These are phyloP conservation scores for Lichenostomus cassidix DNA, from an alignment of 2,113 vertebrate genomes.

Conservation along the genomic window DNA sequence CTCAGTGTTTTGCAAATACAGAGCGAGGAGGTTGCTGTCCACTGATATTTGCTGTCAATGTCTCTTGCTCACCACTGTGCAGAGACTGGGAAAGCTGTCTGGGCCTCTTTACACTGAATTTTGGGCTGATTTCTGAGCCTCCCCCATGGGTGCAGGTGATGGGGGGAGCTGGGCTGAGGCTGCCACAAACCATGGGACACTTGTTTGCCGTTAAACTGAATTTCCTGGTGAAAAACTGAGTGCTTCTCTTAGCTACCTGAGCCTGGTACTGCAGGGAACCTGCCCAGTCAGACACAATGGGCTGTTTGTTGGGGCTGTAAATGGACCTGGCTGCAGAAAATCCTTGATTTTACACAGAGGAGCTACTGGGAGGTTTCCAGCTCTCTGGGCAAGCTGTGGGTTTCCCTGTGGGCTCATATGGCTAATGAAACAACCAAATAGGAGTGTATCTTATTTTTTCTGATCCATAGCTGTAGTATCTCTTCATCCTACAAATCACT, in stretches of 20 bases:
- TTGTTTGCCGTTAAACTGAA: background rate
- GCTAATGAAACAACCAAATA: background rate
- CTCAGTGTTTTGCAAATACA: background rate
- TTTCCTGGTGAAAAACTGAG: background rate
- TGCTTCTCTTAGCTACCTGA: background rate
- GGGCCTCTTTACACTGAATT: background rate
- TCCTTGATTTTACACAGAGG: background rate
- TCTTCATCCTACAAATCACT: background rate
- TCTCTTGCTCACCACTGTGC: background rate
- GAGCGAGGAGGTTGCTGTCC: background rate
- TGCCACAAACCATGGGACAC: background rate
- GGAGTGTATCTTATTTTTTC: background rate
- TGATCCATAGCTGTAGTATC: background rate
- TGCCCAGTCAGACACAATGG: background rate
- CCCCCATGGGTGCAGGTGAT: rapidly evolving
- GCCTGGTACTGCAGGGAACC: background rate
- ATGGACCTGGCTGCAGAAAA: background rate
- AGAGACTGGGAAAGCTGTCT: background rate
- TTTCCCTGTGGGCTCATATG: background rate
- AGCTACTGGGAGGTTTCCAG: background rate
- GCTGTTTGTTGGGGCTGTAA: background rate
- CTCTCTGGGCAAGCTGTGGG: background rate
- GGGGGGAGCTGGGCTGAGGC: background rate
- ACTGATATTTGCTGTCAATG: background rate
- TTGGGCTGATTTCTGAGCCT: background rate